Evolutionary conservation across 2,113 vertebrate species (phyloP).

Genomic region (Phaetusa simplex): DNA sequence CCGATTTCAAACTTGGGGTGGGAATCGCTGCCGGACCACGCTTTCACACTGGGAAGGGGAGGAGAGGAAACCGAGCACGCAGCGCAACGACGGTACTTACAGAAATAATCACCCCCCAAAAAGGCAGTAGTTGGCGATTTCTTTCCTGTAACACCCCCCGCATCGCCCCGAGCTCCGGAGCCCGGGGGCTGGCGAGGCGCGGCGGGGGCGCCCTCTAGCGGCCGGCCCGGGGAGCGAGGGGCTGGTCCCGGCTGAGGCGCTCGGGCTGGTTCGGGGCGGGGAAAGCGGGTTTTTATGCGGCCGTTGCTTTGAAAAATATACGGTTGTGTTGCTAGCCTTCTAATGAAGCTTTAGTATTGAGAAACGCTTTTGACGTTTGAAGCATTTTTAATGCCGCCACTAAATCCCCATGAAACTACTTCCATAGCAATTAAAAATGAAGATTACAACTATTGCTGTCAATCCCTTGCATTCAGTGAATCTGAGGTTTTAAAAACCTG

Average conservation of each 20-base stretch:
- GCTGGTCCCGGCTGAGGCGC: background rate
- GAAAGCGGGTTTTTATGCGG: rapidly evolving
- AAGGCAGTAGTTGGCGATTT: background rate
- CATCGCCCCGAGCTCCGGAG: too few species aligned
- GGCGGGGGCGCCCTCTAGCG: conserved; percentile 72
- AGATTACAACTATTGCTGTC: background rate
- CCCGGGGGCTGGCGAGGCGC: background rate
- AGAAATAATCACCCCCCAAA: background rate
- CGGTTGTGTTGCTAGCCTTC: too few species aligned
- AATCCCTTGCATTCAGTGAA: background rate
- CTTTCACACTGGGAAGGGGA: background rate
- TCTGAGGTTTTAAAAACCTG: background rate
- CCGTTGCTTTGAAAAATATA: rapidly evolving
- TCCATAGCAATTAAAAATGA: background rate
- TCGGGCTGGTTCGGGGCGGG: background rate
- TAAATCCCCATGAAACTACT: background rate
- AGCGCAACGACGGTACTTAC: background rate
- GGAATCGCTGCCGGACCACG: background rate
- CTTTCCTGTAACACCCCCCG: background rate
- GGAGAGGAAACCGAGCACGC: background rate
- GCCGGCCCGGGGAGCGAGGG: background rate
- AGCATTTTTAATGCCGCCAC: rapidly evolving
- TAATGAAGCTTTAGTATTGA: rapidly evolving
- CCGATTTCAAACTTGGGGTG: background rate
- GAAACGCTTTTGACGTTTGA: background rate